Percentiles rank a stretch among this genome's conserved stretches.
Evolutionary conservation across 2,797 vertebrate genomes (phyloP).

Genomic region (Danio choprae): DNA sequence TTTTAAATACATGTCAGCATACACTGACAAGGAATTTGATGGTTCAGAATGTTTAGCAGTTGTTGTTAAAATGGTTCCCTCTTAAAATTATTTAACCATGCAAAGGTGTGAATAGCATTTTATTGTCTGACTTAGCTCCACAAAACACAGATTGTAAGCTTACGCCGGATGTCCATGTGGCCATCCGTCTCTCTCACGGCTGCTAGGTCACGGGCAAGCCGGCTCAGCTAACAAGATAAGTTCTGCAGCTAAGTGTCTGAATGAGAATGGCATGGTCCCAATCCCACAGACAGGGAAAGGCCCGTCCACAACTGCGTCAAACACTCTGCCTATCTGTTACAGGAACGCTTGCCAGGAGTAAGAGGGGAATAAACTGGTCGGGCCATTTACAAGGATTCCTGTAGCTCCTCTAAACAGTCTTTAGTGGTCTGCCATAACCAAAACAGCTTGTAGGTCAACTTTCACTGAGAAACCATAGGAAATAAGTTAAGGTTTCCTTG

Average conservation of each 20-base stretch:
- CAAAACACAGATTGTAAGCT: constrained; percentile 8
- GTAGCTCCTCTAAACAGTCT: constrained; percentile 35
- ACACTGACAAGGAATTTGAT: not conserved
- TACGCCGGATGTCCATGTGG: not conserved
- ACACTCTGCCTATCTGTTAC: constrained; percentile 4
- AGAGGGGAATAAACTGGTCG: constrained; percentile 23
- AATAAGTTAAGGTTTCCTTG: constrained; percentile 17
- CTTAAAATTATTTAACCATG: constrained; percentile 1
- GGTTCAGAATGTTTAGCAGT: not conserved
- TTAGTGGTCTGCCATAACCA: constrained; percentile 43
- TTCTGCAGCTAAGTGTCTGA: constrained; percentile 46
- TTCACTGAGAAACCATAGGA: constrained; percentile 15
- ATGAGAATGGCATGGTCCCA: constrained; percentile 49
- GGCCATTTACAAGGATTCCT: constrained; percentile 39
- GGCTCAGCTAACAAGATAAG: constrained; percentile 51
- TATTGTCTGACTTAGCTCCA: not conserved
- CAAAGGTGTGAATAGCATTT: constrained; percentile 5
- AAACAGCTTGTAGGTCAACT: constrained; percentile 35
- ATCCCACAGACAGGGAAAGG: constrained; percentile 44
- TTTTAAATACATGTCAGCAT: not conserved
- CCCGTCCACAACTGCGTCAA: constrained; percentile 32
- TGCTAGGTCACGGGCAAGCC: constrained; percentile 17
- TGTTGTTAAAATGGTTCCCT: not conserved
- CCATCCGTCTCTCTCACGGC: constrained; percentile 10
- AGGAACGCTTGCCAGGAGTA: constrained; percentile 35